Percentiles rank a stretch among this genome's conserved stretches.
phyloP scores from a whole-genome alignment of 2,888 invertebrate species.

The Andrena bucephala region DNA sequence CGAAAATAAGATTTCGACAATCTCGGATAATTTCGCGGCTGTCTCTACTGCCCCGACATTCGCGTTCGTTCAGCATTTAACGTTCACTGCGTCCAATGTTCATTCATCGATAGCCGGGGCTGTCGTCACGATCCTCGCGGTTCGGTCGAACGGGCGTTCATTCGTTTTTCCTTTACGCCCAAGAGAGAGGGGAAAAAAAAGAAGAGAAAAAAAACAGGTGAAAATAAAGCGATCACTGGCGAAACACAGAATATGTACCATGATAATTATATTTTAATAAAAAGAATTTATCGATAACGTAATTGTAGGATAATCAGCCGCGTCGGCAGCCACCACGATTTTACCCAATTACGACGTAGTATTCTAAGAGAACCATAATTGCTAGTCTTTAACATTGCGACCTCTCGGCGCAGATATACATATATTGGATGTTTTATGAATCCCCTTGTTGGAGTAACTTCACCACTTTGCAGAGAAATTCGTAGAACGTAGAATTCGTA shows the following conservation, averaged over 20 bases:
- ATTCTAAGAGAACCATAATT: constrained; percentile 76
- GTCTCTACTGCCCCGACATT: not conserved
- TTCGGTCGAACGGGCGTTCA: constrained; percentile 7
- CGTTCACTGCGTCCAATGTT: not conserved
- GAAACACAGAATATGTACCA: constrained; percentile 66
- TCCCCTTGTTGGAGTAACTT: constrained; percentile 20
- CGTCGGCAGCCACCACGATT: constrained; percentile 56
- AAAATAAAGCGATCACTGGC: constrained; percentile 52
- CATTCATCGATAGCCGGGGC: not conserved
- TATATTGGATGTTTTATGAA: constrained; percentile 50
- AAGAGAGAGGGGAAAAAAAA: not conserved
- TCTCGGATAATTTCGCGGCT: not conserved
- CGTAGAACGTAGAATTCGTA: not conserved
- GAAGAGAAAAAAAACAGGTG: no score
- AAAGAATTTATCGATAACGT: constrained; percentile 74
- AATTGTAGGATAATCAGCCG: constrained; percentile 51
- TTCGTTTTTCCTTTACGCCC: not conserved
- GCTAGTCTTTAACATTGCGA: constrained; percentile 79
- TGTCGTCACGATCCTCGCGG: constrained; percentile 4
- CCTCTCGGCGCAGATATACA: constrained; percentile 43
- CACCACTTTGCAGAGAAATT: constrained; percentile 9
- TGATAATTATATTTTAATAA: constrained; percentile 79
- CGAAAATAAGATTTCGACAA: constrained; percentile 10
- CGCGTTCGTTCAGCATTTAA: constrained; percentile 43
- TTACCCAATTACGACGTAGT: constrained; percentile 74